Base-by-base conservation (phyloP, 2,797 vertebrate genomes). In the Tarsius wallacei region DNA sequence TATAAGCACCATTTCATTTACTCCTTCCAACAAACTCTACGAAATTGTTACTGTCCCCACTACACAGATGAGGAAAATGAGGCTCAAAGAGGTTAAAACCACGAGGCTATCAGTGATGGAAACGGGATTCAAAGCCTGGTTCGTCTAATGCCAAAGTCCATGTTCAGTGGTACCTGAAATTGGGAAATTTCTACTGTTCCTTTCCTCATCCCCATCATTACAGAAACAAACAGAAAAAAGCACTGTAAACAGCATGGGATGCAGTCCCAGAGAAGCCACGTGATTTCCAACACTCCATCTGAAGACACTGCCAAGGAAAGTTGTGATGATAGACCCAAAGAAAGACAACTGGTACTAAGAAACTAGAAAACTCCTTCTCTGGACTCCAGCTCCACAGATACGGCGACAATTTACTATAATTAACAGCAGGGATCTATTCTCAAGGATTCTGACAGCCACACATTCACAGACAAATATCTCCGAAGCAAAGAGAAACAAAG, bases 391-490 rank as follows among this genome's bases (percentile, higher is more conserved):
- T 89, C 24, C 61, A 95, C 49, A 36, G 77, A 73, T n/a, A 85
- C 84, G 22, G 66, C 31, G 71, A 31, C 24, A 24, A 87, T 87
- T 90, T 33, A 74, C 22, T 55, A 55, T 42, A 90, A 90, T n/a
- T 85, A 68, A 64, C 31, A 82, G 42, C 4, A 76, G 4, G 91
- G 22, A 82, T 53, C 88, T 83, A 51, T 73, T 83, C 63, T 64
- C 42, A 88, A 84, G 61, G 90, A n/a, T 49, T 70, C 49, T 91
- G 17, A 42, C 22, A 92, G 91, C 47, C 9, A 21, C 28, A 95
- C 87, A 26, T 57, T 85, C 78, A 81, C 5, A 90, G 14, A 73
- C 36, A 87, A 77, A 59, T 9, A 93, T 53, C 87, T 78, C 1
- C 24, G 11, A 93, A 73, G 81, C 28, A 55, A 59, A 85, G 26